These are phyloP conservation scores for Crossocerus cetratus DNA, from an alignment of 2,888 invertebrate genomes.

Conservation along the genomic window DNA sequence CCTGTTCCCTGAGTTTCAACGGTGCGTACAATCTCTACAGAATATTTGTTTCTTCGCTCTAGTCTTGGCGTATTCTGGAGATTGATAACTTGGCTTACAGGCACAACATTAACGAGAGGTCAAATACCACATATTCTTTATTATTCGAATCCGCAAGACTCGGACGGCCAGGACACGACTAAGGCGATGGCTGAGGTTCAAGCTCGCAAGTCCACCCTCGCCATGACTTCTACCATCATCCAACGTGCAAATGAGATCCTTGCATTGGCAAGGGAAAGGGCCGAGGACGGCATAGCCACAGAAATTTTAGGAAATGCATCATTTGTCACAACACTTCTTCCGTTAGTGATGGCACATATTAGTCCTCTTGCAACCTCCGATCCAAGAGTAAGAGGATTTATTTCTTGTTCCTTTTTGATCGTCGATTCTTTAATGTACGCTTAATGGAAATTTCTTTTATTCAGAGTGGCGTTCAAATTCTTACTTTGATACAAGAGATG, in stretches of 20 bases:
- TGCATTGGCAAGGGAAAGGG: slow-evolving; percentile 86
- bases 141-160: slow-evolving; percentile 85
- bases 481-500: slow-evolving; percentile 91
- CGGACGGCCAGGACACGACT: slow-evolving; percentile 80
- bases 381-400: slow-evolving; percentile 82
- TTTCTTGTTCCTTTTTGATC: slow-evolving; percentile 1
- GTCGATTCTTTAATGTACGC: slow-evolving; percentile 8
- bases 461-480: slow-evolving; percentile 90
- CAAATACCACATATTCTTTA: slow-evolving; percentile 96
- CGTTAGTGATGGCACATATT: slow-evolving; percentile 90
- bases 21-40: slow-evolving; percentile 77
- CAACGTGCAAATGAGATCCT: slow-evolving; percentile 88
- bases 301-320: slow-evolving; percentile 81
- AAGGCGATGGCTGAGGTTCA: slow-evolving; percentile 81
- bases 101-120: slow-evolving; percentile 94
- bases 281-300: slow-evolving; percentile 80
- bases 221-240: slow-evolving; percentile 87
- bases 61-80: neutral
- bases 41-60: too few species aligned
- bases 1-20: slow-evolving; percentile 95
- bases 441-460: slow-evolving; percentile 55
- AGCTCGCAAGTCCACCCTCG: slow-evolving; percentile 84
- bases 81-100: slow-evolving; percentile 38
- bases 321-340: slow-evolving; percentile 87
- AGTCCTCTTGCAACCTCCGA: slow-evolving; percentile 89